Evolutionary conservation across 2,797 vertebrate species (phyloP), one percentile per base, ranked within the genome.

Genomic region (Onychomys torridus): DNA sequence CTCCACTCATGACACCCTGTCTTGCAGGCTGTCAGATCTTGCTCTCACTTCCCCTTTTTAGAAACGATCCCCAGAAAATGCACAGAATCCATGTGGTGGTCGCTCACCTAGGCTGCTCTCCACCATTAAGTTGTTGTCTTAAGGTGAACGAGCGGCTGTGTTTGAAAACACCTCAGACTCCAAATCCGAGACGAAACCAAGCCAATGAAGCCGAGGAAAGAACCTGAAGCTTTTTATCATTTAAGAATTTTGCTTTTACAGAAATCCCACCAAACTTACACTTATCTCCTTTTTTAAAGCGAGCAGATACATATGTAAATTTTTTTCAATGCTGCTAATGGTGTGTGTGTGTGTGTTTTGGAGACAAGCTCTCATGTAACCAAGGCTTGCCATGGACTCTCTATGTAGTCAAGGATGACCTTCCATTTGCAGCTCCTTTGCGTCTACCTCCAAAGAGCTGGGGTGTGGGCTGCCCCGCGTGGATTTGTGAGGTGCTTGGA

Each of bases 261-360:
- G 79, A 89, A 82, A 34, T 92, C 90, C 34, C 3, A 77, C 34
- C 69, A 40, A 96, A 96, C 96, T 92, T 95, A 91, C 0, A 59
- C 69, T 91, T 71, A 94, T 94, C n/a, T 88, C 81, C 25, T 79
- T 59, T 93, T 19, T 89, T 91, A 96, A 96, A 97, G 93, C 89
- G 82, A 96, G 49, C 59, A 94, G 77, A 95, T 93, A 63, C 5
- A 83, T 55, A 93, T 92, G 84, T 88, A 92, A 55, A 55, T 40
- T 73, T 94, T 93, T 83, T 23, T 61, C 79, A 61, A 25, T 37
- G 52, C 34, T 59, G 13, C 78, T 25, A 25, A 17, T 3, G 1
- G 8, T 61, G 40, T 10, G 14, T 83, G 27, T 67, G 19, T n/a
- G 21, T 85, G 43, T 61, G 67, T 71, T n/a, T 71, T 37, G 34